phyloP scores from a whole-genome alignment of 1,140 invertebrate species.

The Drosophila varians region DNA sequence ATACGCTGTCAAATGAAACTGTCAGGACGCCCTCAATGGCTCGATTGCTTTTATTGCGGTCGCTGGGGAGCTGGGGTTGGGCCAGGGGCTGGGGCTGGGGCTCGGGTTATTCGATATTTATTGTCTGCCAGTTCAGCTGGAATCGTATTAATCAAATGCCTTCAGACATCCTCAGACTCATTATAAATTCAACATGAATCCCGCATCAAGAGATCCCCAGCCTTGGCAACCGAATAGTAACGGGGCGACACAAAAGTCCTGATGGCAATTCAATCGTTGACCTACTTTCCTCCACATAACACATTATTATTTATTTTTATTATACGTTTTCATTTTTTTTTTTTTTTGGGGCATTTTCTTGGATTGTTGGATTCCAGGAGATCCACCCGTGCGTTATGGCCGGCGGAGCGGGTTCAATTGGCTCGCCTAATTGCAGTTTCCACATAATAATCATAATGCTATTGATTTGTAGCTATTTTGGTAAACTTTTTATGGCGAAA shows the following conservation, averaged over 20 bases:
- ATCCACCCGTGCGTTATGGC: constrained; percentile 18
- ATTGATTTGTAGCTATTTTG: constrained; percentile 47
- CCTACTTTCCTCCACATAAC: constrained; percentile 59
- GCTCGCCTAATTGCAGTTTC: constrained; percentile 40
- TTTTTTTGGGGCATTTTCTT: background rate
- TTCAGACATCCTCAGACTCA: constrained; percentile 35
- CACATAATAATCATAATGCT: constrained; percentile 29
- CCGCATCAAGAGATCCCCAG: constrained; percentile 12
- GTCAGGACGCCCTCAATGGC: constrained; percentile 12
- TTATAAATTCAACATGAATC: constrained; percentile 56
- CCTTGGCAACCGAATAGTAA: constrained; percentile 54
- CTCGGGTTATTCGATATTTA: constrained; percentile 47
- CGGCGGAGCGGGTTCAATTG: constrained; percentile 15
- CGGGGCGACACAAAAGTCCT: constrained; percentile 34
- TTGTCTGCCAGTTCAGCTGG: constrained; percentile 41
- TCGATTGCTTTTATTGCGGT: constrained; percentile 31
- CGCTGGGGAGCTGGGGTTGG: background rate
- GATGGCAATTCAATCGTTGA: constrained; percentile 70
- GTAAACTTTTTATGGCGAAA: constrained; percentile 35
- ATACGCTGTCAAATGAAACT: constrained; percentile 52
- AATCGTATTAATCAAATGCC: constrained; percentile 56
- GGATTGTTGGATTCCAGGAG: constrained; percentile 2
- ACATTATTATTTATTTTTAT: constrained; percentile 16
- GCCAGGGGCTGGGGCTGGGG: no score
- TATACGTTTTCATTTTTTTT: background rate